Percentiles rank a stretch among this genome's conserved stretches.
Conservation (phyloP, 1,140 invertebrate genomes). For the Zaprionus ornatus region DNA sequence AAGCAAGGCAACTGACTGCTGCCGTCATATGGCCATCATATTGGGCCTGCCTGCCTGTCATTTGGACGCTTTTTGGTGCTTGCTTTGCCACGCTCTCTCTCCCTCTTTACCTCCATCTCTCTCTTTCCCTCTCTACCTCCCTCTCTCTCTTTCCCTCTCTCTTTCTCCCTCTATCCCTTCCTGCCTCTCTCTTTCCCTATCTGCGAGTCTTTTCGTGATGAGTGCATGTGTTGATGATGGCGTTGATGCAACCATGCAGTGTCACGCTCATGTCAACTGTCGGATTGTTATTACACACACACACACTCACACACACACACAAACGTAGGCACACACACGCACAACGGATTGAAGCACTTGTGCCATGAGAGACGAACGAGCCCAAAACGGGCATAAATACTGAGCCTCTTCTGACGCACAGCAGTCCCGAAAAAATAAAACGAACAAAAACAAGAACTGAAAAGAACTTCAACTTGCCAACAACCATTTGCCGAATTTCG, state of each 20-base stretch:
- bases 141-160: background rate
- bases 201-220: conserved; percentile 20
- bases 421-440: background rate
- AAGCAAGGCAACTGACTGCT: background rate
- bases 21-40: conserved; percentile 17
- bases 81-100: background rate
- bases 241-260: conserved; percentile 72
- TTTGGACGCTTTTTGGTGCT: conserved; percentile 5
- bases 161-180: background rate
- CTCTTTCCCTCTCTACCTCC: background rate
- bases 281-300: conserved; percentile 62
- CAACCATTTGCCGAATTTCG: background rate
- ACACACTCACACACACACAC: conserved; percentile 5
- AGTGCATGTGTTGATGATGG: conserved; percentile 73
- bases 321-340: background rate
- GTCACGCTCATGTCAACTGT: conserved; percentile 77
- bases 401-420: background rate
- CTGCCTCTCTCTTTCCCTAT: too few relatives aligned
- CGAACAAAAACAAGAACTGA: background rate
- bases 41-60: conserved; percentile 8
- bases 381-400: conserved; percentile 1
- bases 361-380: background rate
- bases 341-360: background rate
- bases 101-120: too few relatives aligned
- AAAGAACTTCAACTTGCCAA: background rate